Percentiles rank a stretch among this genome's conserved stretches.
These are phyloP conservation scores for Arion vulgaris DNA, from an alignment of 1,140 invertebrate species.

Conservation along the genomic window DNA sequence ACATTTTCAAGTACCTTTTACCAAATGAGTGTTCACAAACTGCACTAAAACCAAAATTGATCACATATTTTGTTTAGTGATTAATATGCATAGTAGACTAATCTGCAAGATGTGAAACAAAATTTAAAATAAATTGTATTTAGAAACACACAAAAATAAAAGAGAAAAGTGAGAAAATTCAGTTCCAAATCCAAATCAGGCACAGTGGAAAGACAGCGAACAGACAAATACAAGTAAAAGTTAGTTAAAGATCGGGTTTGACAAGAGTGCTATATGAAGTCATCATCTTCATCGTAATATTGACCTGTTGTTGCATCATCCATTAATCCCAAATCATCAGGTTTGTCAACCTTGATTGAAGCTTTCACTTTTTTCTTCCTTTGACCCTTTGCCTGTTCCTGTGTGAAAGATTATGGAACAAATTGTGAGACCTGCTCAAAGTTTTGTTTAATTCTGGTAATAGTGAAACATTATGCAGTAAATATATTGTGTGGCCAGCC, in stretches of 20 bases:
- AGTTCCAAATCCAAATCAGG: conserved; percentile 18
- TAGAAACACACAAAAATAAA: background rate
- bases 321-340: conserved; percentile 29
- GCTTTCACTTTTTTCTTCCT: conserved; percentile 34
- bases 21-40: too few relatives aligned
- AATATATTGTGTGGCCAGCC: too few relatives aligned
- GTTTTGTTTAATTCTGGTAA: too few relatives aligned
- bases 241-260: background rate
- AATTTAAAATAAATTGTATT: background rate
- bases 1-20: too few relatives aligned
- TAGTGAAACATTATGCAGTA: too few relatives aligned
- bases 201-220: conserved; percentile 33
- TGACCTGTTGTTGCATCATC: background rate
- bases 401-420: background rate
- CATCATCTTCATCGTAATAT: conserved; percentile 31
- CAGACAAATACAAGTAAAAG: conserved; percentile 2
- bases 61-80: too few relatives aligned
- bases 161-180: background rate
- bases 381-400: conserved; percentile 34
- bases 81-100: background rate
- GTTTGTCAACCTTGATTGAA: conserved; percentile 22
- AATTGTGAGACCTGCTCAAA: too few relatives aligned
- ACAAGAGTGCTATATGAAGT: conserved; percentile 35
- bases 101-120: background rate
- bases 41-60: too few relatives aligned